phyloP scores from a whole-genome alignment of 2,797 vertebrate genomes.

The Podarcis lilfordi region DNA sequence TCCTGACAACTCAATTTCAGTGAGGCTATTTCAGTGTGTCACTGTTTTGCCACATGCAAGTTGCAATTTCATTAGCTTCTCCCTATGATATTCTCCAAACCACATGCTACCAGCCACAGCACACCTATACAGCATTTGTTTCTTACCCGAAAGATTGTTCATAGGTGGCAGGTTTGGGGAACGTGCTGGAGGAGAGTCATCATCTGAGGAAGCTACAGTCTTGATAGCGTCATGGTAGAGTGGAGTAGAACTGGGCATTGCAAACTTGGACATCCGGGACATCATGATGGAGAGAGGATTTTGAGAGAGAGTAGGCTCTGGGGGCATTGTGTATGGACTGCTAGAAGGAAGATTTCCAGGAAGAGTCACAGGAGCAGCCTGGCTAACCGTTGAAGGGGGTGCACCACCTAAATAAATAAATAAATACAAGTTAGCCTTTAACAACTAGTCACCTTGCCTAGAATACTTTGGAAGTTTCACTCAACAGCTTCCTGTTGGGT shows the following conservation, averaged over 20 bases:
- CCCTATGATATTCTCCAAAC: background rate
- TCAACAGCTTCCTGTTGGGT: background rate
- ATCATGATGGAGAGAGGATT: slow-evolving; percentile 99
- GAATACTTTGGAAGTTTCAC: background rate
- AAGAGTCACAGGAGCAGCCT: slow-evolving; percentile 89
- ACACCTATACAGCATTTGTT: background rate
- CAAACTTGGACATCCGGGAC: slow-evolving; percentile 99
- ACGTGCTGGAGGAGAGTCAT: slow-evolving; percentile 96
- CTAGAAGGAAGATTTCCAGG: slow-evolving; percentile 94
- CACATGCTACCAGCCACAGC: background rate
- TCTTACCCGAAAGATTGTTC: slow-evolving; percentile 91
- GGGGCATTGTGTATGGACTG: slow-evolving; percentile 94
- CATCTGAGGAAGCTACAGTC: slow-evolving; percentile 98
- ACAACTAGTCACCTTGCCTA: background rate
- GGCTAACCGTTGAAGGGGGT: slow-evolving; percentile 89
- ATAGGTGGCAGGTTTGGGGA: slow-evolving; percentile 96
- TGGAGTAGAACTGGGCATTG: slow-evolving; percentile 98
- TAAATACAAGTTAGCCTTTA: background rate
- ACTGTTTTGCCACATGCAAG: background rate
- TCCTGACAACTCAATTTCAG: background rate
- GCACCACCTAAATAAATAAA: slow-evolving; percentile 85
- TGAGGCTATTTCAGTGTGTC: background rate
- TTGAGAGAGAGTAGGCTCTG: slow-evolving; percentile 97
- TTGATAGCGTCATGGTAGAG: slow-evolving; percentile 99
- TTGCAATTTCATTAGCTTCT: background rate